Evolutionary conservation across 2,797 vertebrate species (phyloP).

Genomic region (Aulostomus chinensis): DNA sequence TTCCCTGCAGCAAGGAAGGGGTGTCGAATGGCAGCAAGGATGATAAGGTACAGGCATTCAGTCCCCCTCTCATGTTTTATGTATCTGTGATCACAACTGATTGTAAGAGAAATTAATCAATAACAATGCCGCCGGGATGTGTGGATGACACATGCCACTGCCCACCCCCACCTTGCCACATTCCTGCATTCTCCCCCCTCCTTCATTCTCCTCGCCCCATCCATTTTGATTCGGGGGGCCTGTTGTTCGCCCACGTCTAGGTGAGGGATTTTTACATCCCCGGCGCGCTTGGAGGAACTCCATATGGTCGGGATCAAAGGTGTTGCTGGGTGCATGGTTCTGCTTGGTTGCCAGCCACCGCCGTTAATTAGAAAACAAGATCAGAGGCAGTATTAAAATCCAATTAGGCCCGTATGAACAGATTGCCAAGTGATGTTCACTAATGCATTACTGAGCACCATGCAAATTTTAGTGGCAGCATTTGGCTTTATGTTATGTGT

Average conservation of each 20-base stretch:
- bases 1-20: constrained; percentile 74
- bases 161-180: constrained; percentile 53
- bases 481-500: constrained; percentile 81
- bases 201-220: constrained; percentile 60
- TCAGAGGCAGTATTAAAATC: constrained; percentile 89
- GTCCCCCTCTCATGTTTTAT: constrained; percentile 81
- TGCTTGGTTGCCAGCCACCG: constrained; percentile 86
- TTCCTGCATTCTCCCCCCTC: constrained; percentile 55
- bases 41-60: constrained; percentile 76
- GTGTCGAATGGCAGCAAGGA: constrained; percentile 62
- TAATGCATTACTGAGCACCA: constrained; percentile 99
- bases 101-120: constrained; percentile 84
- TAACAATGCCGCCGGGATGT: constrained; percentile 71
- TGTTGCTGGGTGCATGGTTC: constrained; percentile 85
- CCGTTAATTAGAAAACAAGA: constrained; percentile 89
- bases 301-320: constrained; percentile 88
- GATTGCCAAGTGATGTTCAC: constrained; percentile 99
- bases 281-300: constrained; percentile 84
- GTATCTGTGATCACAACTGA: constrained; percentile 81
- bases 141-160: constrained; percentile 70
- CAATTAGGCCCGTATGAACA: constrained; percentile 95
- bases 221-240: constrained; percentile 72
- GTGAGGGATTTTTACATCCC: constrained; percentile 82
- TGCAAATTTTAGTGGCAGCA: constrained; percentile 94
- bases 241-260: constrained; percentile 79